phyloP scores from a whole-genome alignment of 2,113 vertebrate species.

The Catharus bicknelli region DNA sequence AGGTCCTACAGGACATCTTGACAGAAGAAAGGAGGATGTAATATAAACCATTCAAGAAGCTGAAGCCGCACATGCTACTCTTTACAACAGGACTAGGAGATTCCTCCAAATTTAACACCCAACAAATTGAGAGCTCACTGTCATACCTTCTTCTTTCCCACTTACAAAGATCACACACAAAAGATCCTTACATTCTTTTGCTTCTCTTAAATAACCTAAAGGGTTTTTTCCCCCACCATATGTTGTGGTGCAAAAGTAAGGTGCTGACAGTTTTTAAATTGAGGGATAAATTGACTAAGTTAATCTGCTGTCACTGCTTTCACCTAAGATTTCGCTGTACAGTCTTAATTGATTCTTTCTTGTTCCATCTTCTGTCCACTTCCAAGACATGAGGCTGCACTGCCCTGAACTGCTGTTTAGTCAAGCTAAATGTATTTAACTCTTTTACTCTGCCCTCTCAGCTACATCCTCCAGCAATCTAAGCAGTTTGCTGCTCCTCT shows the following conservation, averaged over 20 bases:
- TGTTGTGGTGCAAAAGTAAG: neutral
- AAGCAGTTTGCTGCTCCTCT: neutral
- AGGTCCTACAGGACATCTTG: neutral
- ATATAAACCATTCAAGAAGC: neutral
- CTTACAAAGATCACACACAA: neutral
- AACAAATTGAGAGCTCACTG: neutral
- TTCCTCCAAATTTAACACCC: neutral
- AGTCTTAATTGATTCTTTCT: neutral
- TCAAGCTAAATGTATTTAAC: neutral
- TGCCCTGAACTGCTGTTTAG: neutral
- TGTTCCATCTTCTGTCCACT: neutral
- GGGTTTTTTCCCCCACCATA: neutral
- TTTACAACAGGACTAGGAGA: neutral
- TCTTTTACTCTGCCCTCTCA: neutral
- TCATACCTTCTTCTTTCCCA: neutral
- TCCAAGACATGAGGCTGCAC: neutral
- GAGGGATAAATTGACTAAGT: neutral
- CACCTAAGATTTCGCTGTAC: neutral
- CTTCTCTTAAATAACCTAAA: neutral
- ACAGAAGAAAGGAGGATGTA: neutral
- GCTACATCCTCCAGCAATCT: neutral
- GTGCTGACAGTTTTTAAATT: neutral
- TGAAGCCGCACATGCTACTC: neutral
- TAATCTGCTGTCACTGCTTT: neutral
- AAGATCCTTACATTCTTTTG: neutral